phyloP scores from a whole-genome alignment of 1,140 invertebrate species.

The Nephila pilipes region DNA sequence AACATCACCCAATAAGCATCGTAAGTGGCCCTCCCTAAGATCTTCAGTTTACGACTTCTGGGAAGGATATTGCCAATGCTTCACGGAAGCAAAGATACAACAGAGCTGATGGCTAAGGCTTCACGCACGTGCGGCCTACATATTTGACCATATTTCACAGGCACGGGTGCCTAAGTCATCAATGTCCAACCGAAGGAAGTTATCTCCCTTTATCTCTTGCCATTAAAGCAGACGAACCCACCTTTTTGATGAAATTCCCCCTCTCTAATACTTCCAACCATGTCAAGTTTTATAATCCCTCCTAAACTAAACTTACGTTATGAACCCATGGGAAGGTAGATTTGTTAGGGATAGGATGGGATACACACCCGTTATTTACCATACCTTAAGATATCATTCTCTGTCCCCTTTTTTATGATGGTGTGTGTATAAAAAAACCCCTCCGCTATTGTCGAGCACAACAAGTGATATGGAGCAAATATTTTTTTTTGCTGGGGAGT shows the following conservation, averaged over 20 bases:
- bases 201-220: not conserved
- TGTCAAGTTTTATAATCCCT: constrained; percentile 64
- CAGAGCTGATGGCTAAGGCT: not conserved
- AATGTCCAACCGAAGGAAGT: constrained; percentile 53
- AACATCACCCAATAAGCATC: constrained; percentile 13
- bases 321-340: constrained; percentile 52
- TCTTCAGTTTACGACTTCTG: constrained; percentile 27
- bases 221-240: constrained; percentile 12
- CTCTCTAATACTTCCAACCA: constrained; percentile 8
- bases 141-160: constrained; percentile 47
- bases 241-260: constrained; percentile 2
- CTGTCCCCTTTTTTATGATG: constrained; percentile 27
- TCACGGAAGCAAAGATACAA: not conserved
- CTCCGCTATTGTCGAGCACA: not conserved
- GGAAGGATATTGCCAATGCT: not conserved
- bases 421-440: not conserved
- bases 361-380: constrained; percentile 72
- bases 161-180: constrained; percentile 7
- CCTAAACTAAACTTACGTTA: constrained; percentile 48
- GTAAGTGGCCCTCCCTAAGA: not conserved
- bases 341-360: constrained; percentile 12
- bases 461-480: constrained; percentile 65
- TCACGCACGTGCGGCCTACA: constrained; percentile 60
- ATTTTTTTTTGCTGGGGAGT: constrained; percentile 8
- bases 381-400: constrained; percentile 30